Conservation (phyloP, 2,797 vertebrate genomes). For the Emys orbicularis region DNA sequence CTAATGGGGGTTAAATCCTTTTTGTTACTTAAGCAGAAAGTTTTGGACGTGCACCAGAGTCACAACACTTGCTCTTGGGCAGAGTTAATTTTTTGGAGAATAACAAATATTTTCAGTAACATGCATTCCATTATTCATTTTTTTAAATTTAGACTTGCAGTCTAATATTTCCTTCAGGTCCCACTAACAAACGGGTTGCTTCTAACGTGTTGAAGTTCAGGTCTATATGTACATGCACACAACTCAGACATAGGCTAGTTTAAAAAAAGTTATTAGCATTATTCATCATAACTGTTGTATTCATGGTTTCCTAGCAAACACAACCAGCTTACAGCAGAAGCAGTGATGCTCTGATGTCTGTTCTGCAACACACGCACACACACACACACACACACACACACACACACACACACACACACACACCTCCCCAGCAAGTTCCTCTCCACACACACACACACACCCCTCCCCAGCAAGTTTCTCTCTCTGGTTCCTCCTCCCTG, state of each 20-base stretch:
- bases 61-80: not conserved
- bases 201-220: not conserved
- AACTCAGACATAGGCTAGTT: not conserved
- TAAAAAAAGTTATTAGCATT: not conserved
- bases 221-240: rapidly evolving
- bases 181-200: not conserved
- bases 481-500: not conserved
- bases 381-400: no score
- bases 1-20: not conserved
- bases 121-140: not conserved
- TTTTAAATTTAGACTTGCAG: not conserved
- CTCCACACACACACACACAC: not conserved
- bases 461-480: rapidly evolving
- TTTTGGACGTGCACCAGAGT: not conserved
- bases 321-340: rapidly evolving
- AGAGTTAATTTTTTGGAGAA: not conserved
- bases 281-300: not conserved
- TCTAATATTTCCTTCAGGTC: not conserved
- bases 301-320: not conserved
- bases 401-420: no score
- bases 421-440: no score
- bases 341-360: not conserved
- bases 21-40: not conserved
- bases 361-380: not conserved
- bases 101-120: not conserved